Evolutionary conservation across 2,113 vertebrate genomes (phyloP).

Genomic region (Etheostoma spectabile): DNA sequence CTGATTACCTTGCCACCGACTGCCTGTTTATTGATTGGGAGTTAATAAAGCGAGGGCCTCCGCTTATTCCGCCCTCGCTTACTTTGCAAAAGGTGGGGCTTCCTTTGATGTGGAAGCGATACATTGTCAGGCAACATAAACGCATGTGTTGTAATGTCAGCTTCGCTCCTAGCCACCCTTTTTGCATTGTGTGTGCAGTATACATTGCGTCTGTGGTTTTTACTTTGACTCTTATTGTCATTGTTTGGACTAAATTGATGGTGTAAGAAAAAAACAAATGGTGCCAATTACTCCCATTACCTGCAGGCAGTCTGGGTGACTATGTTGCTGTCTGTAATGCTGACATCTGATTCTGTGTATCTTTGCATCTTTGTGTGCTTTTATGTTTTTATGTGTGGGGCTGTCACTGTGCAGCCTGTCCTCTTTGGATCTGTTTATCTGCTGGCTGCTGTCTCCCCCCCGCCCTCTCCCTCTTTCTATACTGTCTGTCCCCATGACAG

Average conservation of each 20-base stretch:
- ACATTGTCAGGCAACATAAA: slow-evolving; percentile 80
- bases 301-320: slow-evolving; percentile 58
- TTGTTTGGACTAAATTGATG: slow-evolving; percentile 60
- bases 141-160: slow-evolving; percentile 66
- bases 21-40: slow-evolving; percentile 99
- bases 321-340: slow-evolving; percentile 61
- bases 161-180: slow-evolving; percentile 55
- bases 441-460: background rate
- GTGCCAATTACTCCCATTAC: slow-evolving; percentile 60
- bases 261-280: slow-evolving; percentile 71
- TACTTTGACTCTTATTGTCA: slow-evolving; percentile 49
- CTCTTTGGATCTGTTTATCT: slow-evolving; percentile 60
- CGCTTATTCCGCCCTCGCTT: slow-evolving; percentile 84
- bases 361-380: slow-evolving; percentile 58
- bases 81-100: slow-evolving; percentile 87
- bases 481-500: slow-evolving; percentile 56
- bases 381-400: slow-evolving; percentile 45
- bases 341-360: slow-evolving; percentile 50
- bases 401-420: slow-evolving; percentile 46
- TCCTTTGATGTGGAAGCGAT: slow-evolving; percentile 94
- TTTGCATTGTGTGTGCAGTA: slow-evolving; percentile 4
- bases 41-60: slow-evolving; percentile 92
- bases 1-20: slow-evolving; percentile 95
- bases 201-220: background rate
- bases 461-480: background rate